A percentile compares a stretch with the other conserved stretches of the same genome.
Conservation (phyloP, 1,140 invertebrate species). For the Steinernema feltiae region DNA sequence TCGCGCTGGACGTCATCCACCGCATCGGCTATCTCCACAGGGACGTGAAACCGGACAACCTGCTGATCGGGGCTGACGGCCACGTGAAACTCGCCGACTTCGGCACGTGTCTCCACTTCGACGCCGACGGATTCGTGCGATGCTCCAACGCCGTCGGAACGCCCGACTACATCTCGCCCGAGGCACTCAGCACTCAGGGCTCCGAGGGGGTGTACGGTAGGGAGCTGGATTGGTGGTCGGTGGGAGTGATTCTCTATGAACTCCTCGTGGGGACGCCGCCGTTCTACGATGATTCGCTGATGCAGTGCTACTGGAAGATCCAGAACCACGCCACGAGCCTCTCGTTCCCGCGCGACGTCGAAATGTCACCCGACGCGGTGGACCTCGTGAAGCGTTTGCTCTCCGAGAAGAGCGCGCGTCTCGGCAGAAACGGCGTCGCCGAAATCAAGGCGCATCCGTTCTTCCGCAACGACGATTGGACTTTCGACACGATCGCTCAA, state of each 20-base stretch:
- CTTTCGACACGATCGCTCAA: constrained; percentile 85
- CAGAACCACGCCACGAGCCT: constrained; percentile 93
- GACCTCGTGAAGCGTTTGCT: constrained; percentile 84
- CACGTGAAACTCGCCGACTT: constrained; percentile 97
- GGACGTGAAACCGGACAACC: constrained; percentile 98
- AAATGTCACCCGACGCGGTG: constrained; percentile 83
- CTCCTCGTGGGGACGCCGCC: constrained; percentile 97
- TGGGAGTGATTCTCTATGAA: constrained; percentile 96
- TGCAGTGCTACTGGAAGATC: constrained; percentile 79
- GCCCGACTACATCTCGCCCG: constrained; percentile 78
- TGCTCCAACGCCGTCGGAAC: constrained; percentile 79
- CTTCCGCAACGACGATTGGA: constrained; percentile 94
- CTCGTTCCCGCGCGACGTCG: constrained; percentile 79
- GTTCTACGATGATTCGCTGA: constrained; percentile 93
- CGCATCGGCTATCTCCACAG: constrained; percentile 98
- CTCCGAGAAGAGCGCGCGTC: constrained; percentile 72
- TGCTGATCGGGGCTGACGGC: constrained; percentile 85
- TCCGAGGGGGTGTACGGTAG: constrained; percentile 78
- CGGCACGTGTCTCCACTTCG: constrained; percentile 98
- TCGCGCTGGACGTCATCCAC: constrained; percentile 95
- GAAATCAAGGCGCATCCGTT: constrained; percentile 92
- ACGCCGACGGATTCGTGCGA: constrained; percentile 29
- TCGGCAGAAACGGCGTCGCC: constrained; percentile 84
- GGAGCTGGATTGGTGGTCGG: constrained; percentile 99
- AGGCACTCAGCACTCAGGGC: constrained; percentile 66